These are phyloP conservation scores for Acanthochromis polyacanthus DNA, from an alignment of 2,113 vertebrate species.

Conservation along the genomic window DNA sequence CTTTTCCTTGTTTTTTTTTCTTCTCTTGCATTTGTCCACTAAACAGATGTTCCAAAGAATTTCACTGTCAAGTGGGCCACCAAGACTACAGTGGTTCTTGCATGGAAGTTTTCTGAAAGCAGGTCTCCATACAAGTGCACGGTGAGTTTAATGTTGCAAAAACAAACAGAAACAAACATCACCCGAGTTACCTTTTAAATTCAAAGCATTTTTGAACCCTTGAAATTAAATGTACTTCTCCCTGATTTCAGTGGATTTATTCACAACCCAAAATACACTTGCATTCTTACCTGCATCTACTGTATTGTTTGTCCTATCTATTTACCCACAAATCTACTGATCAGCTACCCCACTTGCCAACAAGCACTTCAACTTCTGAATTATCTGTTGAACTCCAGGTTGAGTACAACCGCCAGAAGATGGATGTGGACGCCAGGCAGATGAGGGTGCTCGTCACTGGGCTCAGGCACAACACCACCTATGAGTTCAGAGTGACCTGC, in stretches of 20 bases:
- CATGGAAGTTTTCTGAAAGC: conserved; percentile 95
- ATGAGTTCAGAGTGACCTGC: conserved; percentile 92
- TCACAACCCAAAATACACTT: conserved; percentile 4
- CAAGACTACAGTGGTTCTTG: conserved; percentile 93
- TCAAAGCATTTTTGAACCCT: neutral
- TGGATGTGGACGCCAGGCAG: conserved; percentile 92
- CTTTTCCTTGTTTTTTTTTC: conserved; percentile 18
- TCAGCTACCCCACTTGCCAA: neutral
- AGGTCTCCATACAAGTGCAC: conserved; percentile 90
- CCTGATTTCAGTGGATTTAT: neutral
- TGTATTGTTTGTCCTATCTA: neutral
- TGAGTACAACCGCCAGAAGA: conserved; percentile 91
- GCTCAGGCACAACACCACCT: conserved; percentile 91
- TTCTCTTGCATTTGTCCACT: conserved; percentile 43
- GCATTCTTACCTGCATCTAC: neutral
- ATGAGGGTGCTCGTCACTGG: conserved; percentile 92
- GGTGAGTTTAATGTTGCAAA: conserved; percentile 75
- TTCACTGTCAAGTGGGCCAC: conserved; percentile 97
- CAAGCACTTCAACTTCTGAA: neutral
- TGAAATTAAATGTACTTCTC: neutral
- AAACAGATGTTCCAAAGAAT: conserved; percentile 97
- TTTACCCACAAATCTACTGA: neutral
- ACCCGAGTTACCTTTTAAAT: neutral
- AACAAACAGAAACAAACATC: neutral
- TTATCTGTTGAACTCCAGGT: conserved; percentile 81